Conservation (phyloP, 2,888 invertebrate species). For the Cephus runcator region DNA sequence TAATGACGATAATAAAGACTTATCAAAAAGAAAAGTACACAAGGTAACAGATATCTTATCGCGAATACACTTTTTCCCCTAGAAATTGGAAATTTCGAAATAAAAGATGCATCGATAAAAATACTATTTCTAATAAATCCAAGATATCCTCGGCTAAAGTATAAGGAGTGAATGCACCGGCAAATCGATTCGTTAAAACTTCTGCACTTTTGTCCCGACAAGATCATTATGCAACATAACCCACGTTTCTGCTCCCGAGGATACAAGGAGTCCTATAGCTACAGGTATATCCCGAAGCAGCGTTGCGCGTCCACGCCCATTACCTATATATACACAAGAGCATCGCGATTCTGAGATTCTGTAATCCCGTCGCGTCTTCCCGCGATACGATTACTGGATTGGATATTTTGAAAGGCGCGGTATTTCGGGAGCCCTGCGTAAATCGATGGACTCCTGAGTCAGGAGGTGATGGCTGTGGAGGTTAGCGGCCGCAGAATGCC, state of each 20-base stretch:
- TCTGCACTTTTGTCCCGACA: background rate
- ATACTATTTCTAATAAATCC: background rate
- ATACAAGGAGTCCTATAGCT: background rate
- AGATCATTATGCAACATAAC: background rate
- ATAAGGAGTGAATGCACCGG: background rate
- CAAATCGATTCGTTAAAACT: background rate
- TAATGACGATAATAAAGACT: background rate
- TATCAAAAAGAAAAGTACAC: background rate
- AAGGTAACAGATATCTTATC: background rate
- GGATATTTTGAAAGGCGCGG: background rate
- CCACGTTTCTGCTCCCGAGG: background rate
- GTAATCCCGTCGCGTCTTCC: background rate
- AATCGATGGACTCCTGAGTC: conserved; percentile 1
- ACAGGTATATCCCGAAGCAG: background rate
- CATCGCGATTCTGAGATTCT: background rate
- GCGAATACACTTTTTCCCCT: background rate
- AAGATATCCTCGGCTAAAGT: background rate
- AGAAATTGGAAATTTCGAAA: background rate
- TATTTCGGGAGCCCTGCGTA: background rate
- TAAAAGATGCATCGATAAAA: background rate
- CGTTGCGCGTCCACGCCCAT: background rate
- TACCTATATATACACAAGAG: background rate
- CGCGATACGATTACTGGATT: background rate
- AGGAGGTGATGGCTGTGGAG: conserved; percentile 35
- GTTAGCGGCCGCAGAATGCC: conserved; percentile 35